Evolutionary conservation across 1,140 invertebrate genomes (phyloP).

Genomic region (Macrobrachium rosenbergii): DNA sequence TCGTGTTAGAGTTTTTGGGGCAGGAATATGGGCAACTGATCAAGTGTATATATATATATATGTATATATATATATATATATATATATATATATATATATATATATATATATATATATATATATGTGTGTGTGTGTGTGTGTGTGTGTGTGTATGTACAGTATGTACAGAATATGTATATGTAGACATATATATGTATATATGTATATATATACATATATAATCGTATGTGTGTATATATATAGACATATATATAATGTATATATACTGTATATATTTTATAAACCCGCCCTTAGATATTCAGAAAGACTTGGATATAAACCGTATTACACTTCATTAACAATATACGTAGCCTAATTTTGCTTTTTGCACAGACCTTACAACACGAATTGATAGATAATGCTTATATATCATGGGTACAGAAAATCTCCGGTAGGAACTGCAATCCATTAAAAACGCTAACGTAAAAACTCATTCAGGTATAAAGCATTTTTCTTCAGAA

Average conservation of each 20-base stretch:
- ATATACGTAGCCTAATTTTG: too few species aligned
- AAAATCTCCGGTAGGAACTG: too few species aligned
- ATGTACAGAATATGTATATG: not conserved
- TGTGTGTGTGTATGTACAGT: not conserved
- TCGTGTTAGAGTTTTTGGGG: too few species aligned
- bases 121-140: not conserved
- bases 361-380: too few species aligned
- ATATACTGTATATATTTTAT: not conserved
- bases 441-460: too few species aligned
- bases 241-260: not conserved
- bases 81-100: conserved; percentile 13
- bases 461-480: too few species aligned
- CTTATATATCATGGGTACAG: too few species aligned
- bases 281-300: too few species aligned
- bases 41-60: not conserved
- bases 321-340: too few species aligned
- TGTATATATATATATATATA: conserved; percentile 14
- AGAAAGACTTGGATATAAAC: too few species aligned
- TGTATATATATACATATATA: not conserved
- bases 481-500: too few species aligned
- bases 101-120: conserved; percentile 2
- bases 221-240: not conserved
- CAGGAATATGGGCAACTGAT: not conserved
- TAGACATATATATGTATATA: not conserved
- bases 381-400: too few species aligned